Evolutionary conservation across 53 echinoderm and acorn worm species (phyloP).

Genomic region (Pentamera pediparva): DNA sequence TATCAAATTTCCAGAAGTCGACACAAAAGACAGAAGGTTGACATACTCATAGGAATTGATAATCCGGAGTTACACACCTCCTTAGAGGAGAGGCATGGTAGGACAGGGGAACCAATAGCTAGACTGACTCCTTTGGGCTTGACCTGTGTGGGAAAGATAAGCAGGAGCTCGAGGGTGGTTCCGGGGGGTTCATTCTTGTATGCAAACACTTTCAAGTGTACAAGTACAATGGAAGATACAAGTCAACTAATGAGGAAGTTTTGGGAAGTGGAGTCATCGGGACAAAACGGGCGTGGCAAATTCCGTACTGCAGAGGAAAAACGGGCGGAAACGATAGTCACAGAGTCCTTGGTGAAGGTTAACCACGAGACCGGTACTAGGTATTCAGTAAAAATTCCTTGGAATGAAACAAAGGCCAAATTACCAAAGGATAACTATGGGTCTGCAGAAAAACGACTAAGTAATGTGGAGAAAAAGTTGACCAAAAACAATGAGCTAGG

Average conservation of each 20-base stretch:
- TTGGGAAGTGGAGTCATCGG: slow-evolving; percentile 11
- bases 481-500: background rate
- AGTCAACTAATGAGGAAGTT: background rate
- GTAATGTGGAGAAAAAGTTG: background rate
- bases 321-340: background rate
- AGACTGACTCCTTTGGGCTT: background rate
- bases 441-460: background rate
- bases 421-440: background rate
- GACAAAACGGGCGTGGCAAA: background rate
- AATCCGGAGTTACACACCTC: background rate
- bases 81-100: background rate
- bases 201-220: background rate
- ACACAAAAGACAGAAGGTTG: background rate
- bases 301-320: background rate
- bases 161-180: background rate
- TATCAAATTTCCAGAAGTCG: background rate
- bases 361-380: background rate
- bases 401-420: background rate
- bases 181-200: background rate
- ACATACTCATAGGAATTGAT: background rate
- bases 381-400: background rate
- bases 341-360: background rate
- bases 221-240: background rate
- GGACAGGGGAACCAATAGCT: background rate
- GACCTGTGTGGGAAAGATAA: background rate